Evolutionary conservation across 2,888 invertebrate genomes (phyloP), one percentile per base, ranked within the genome.

Genomic region (Pyrocoelia pectoralis): DNA sequence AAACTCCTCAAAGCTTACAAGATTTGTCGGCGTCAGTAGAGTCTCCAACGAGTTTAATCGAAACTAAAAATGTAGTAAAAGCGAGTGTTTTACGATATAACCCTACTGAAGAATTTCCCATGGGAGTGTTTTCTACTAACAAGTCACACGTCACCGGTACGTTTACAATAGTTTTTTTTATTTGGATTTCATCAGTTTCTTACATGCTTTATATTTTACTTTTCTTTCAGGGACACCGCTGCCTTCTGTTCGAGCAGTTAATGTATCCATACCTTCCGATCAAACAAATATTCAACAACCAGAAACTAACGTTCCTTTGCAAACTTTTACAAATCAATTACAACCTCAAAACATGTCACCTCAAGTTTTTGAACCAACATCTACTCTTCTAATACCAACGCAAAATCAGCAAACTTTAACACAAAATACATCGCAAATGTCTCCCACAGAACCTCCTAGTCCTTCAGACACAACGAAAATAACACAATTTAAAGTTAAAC

Each of bases 401-500:
- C 77, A 79, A 59, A 74, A 64, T 68, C 38, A 71, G 59, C 69
- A 69, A 67, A 55, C 70, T 65, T 50, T 61, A 70, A 55, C 14
- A 51, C 74, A 77, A 59, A 68, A 74, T 48, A 64, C 74, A 5
- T 72, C 77, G 8, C 77, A 76, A 57, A 67, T 76, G 48, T 77
- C 77, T n/a, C 77, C 78, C 4, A 76, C 73, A 56, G 76, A 79
- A 1, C 80, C 79, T 4, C 71, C 71, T 50, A 73, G 71, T 63
- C 72, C 72, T 51, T 72, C 73, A 19, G 68, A 72, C n/a, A 53
- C 73, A 14, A 64, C 61, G 12, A 80, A 78, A 70, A 80, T 84
- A 67, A 82, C 85, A 1, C 86, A 86, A 69, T 87, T 88, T 74
- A 84, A 91, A 84, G 90, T 91, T 38, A 91, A 91, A 74, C 89